These are phyloP conservation scores for Sisyra nigra DNA, from an alignment of 2,888 invertebrate genomes.

Conservation along the genomic window DNA sequence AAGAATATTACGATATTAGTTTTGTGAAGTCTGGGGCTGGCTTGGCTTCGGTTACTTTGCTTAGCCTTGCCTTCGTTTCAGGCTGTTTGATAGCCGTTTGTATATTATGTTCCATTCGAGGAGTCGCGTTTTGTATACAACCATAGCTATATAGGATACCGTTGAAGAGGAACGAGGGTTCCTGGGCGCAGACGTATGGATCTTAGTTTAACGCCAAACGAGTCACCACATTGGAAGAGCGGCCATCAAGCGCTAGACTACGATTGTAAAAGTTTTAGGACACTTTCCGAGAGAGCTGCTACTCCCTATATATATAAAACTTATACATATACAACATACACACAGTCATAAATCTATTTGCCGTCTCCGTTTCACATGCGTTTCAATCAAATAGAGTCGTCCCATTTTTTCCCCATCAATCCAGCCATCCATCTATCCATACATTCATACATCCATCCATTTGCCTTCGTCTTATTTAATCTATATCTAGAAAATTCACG, in stretches of 20 bases:
- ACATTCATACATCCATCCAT: no score
- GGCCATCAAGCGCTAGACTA: slow-evolving; percentile 39
- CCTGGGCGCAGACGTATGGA: slow-evolving; percentile 44
- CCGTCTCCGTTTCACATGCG: no score
- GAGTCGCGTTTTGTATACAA: not conserved
- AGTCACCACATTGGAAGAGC: slow-evolving; percentile 46
- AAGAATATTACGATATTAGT: no score
- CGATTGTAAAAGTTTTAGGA: slow-evolving; percentile 46
- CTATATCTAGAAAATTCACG: no score
- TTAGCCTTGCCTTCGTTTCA: slow-evolving; percentile 1
- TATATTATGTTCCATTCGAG: no score
- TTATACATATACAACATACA: no score
- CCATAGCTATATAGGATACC: slow-evolving; percentile 12
- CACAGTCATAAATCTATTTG: no score
- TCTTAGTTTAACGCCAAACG: slow-evolving; percentile 38
- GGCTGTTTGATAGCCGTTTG: slow-evolving; percentile 2
- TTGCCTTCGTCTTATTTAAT: no score
- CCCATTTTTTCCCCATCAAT: no score
- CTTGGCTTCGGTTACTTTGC: not conserved
- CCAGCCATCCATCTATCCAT: no score
- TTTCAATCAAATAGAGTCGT: no score
- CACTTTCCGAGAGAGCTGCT: slow-evolving; percentile 34
- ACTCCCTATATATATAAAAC: slow-evolving; percentile 14
- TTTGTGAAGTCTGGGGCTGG: no score
- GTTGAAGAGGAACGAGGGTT: slow-evolving; percentile 25